These are phyloP conservation scores for Echinarachnius parma DNA, from an alignment of 53 echinoderm and acorn worm genomes.

Conservation along the genomic window DNA sequence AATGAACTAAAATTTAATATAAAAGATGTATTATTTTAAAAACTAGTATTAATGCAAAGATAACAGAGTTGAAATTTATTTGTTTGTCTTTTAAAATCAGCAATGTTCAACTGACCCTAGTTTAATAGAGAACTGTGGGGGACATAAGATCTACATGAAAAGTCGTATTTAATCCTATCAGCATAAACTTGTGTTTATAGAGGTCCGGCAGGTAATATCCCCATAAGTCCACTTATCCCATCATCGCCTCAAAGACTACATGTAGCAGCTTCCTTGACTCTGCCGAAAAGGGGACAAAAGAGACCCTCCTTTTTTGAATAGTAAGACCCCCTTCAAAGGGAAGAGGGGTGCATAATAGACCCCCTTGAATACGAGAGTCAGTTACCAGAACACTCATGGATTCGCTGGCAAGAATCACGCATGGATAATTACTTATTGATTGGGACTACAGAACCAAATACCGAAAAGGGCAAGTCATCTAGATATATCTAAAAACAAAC, in stretches of 20 bases:
- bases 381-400: conserved; percentile 35
- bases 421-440: conserved; percentile 48
- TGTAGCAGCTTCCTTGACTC: conserved; percentile 28
- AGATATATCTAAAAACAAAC: not conserved
- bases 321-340: conserved; percentile 39
- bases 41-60: too few species aligned
- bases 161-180: conserved; percentile 45
- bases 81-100: too few species aligned
- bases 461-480: not conserved
- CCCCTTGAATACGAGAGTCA: conserved; percentile 12
- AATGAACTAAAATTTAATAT: too few species aligned
- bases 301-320: conserved; percentile 1
- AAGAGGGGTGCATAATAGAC: conserved; percentile 26
- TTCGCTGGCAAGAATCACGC: conserved; percentile 23
- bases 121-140: too few species aligned
- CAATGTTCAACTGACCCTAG: too few species aligned
- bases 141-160: too few species aligned
- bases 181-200: conserved; percentile 37
- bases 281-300: conserved; percentile 10
- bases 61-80: too few species aligned
- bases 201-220: not conserved
- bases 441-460: not conserved
- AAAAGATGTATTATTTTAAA: too few species aligned
- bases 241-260: conserved; percentile 21
- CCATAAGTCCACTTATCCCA: conserved; percentile 21